Evolutionary conservation across 2,113 vertebrate species (phyloP).

Genomic region (Erpornis zantholeuca): DNA sequence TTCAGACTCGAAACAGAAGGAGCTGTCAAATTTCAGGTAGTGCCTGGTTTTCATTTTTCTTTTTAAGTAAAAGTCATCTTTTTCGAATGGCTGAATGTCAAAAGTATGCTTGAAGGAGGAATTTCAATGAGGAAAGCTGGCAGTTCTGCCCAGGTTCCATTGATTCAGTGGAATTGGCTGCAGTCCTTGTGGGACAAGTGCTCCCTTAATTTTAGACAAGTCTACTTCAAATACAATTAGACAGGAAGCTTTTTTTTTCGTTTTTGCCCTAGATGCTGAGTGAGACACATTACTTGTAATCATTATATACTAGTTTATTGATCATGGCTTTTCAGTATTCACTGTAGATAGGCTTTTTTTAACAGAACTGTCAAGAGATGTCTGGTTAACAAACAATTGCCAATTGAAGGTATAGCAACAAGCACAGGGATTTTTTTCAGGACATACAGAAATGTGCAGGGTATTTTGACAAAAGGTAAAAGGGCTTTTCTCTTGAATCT

Average conservation of each 20-base stretch:
- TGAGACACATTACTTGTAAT: neutral
- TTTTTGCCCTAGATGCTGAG: neutral
- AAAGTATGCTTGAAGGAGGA: neutral
- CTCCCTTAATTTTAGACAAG: slow-evolving; percentile 8
- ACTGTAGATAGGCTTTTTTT: slow-evolving; percentile 4
- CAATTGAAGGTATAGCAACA: neutral
- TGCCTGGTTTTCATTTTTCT: neutral
- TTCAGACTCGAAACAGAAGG: neutral
- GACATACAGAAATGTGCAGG: neutral
- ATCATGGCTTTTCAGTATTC: slow-evolving; percentile 36
- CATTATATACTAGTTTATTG: slow-evolving; percentile 36
- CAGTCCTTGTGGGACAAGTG: neutral
- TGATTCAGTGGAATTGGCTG: neutral
- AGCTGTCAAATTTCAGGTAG: neutral
- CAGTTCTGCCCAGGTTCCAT: neutral
- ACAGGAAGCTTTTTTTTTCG: neutral
- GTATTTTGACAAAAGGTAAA: neutral
- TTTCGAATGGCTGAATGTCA: neutral
- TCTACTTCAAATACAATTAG: slow-evolving; percentile 24
- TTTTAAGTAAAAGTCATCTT: neutral
- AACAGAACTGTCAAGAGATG: neutral
- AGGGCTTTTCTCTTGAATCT: neutral
- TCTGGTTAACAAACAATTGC: slow-evolving; percentile 22
- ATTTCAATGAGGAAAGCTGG: neutral
- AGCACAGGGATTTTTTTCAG: neutral